Percentiles rank a stretch among this genome's conserved stretches.
These are phyloP conservation scores for Achroia grisella DNA, from an alignment of 1,140 invertebrate species.

Conservation along the genomic window DNA sequence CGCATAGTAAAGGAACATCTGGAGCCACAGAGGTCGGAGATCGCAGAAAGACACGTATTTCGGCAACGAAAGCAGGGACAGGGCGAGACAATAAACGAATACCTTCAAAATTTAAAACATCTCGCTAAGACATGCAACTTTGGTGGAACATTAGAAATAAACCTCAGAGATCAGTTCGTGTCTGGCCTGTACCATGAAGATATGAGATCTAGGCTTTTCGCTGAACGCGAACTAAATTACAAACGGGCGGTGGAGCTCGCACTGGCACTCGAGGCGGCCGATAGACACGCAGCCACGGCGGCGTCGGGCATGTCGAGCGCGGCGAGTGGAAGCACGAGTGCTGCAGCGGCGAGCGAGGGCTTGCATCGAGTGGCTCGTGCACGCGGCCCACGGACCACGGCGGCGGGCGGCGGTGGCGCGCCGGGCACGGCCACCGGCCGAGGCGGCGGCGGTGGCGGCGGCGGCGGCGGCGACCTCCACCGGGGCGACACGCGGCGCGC, in stretches of 20 bases:
- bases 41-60: conserved; percentile 12
- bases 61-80: conserved; percentile 1
- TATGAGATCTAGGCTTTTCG: conserved; percentile 1
- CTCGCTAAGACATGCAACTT: conserved; percentile 3
- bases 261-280: neutral
- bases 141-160: neutral
- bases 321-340: neutral
- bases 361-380: neutral
- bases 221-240: neutral
- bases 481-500: neutral
- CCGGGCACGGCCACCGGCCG: too few relatives aligned
- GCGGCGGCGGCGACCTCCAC: neutral
- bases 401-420: neutral
- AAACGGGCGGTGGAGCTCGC: neutral
- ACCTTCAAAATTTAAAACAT: conserved; percentile 10
- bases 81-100: conserved; percentile 3
- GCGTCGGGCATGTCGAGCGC: neutral
- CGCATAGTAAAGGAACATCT: conserved; percentile 3
- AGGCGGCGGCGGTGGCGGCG: too few relatives aligned
- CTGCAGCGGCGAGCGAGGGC: neutral
- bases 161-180: neutral
- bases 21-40: conserved; percentile 12
- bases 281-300: neutral
- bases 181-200: neutral
- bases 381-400: neutral